Conservation (phyloP, 2,888 invertebrate genomes). For the Dicranocentrus wangi region DNA sequence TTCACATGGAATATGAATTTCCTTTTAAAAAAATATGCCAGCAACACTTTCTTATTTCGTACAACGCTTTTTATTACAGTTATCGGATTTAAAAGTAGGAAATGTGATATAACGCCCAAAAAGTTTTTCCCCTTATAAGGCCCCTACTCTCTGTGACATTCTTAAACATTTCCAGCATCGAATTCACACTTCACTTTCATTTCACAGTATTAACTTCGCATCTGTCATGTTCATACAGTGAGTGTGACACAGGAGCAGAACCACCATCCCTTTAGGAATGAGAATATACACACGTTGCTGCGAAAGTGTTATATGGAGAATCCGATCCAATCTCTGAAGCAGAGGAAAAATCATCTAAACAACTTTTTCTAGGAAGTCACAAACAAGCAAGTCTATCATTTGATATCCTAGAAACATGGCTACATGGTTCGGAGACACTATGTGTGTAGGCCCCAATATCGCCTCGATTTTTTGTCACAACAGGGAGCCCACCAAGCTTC, state of each 20-base stretch:
- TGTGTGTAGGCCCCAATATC: not conserved
- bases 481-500: not conserved
- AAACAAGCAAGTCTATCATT: not conserved
- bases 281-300: conserved; percentile 21
- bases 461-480: conserved; percentile 14
- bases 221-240: conserved; percentile 58
- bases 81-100: too few relatives aligned
- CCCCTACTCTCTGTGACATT: not conserved
- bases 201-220: conserved; percentile 52
- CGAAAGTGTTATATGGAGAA: not conserved
- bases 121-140: not conserved
- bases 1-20: too few relatives aligned
- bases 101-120: too few relatives aligned
- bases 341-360: not conserved
- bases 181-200: conserved; percentile 26
- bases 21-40: too few relatives aligned
- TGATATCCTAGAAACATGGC: too few relatives aligned
- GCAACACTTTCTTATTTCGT: too few relatives aligned
- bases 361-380: not conserved
- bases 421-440: too few relatives aligned
- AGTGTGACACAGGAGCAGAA: conserved; percentile 40
- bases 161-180: conserved; percentile 6
- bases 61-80: too few relatives aligned
- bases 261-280: conserved; percentile 19
- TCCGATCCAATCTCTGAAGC: not conserved